Base-by-base conservation (phyloP, 1,140 invertebrate species). In the Leptinotarsa lineolata region DNA sequence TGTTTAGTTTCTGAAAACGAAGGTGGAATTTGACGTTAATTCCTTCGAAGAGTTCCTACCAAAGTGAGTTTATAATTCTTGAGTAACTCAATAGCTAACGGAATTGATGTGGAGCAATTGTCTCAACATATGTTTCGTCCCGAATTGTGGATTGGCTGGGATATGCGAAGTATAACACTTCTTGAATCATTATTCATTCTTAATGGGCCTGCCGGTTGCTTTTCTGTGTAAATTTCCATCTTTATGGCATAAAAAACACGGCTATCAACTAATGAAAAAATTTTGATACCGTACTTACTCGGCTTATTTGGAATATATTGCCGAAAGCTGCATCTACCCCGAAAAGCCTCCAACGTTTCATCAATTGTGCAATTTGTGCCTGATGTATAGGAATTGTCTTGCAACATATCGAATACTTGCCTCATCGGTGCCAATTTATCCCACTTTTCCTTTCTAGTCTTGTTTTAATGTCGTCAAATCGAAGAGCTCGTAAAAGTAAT, bases 291-390 rank as follows among this genome's bases (percentile, higher is more conserved):
- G 20, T 68, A 68, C 45, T 68, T 68, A 18, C 20, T 30, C 13
- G 48, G 66, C 59, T 60, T 65, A 63, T 44, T 71, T 13, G 69
- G 16, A 16, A 67, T 71, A 21, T 85, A 85, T 58, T 82, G 79
- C 61, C 80, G 54, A 72, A 86, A 86, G n/a, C 39, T 65, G 70
- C 84, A 85, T 64, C 80, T 74, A 20, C 84, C 84, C 70, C 81
- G 46, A 70, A 85, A 86, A 20, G 67, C 74, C 73, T 79, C 78
- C n/a, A 86, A 59, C 80, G 80, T 85, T 80, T 86, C 84, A 72
- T 85, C 84, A 6, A 70, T 20, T 1, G 68, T 70, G 15, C 15
- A 15, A 58, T 48, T 6, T 16, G 4, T 8, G 8, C 64, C 64
- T n/a, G 44, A 12, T 22, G 20, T 66, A 39, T 66, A 66, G 16